Base-by-base conservation (phyloP, 1,140 invertebrate genomes). In the Bombus turneri region DNA sequence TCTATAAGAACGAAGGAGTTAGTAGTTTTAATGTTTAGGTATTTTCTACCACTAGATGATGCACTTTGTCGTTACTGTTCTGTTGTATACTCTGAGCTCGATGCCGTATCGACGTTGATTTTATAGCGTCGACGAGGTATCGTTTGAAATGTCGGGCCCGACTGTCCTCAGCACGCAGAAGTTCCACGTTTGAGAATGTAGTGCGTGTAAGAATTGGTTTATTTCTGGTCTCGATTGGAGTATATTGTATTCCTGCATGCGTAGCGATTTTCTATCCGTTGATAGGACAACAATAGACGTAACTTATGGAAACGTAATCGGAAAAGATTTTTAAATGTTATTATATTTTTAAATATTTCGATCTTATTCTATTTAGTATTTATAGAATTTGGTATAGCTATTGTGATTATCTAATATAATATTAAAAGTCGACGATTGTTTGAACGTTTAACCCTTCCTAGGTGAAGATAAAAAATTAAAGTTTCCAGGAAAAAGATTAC, bases 71-170 rank as follows among this genome's bases (percentile, higher is more conserved):
- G 41, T 81, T 41, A 74, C 59, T 62, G 47, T 64, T 80, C 66
- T 68, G 41, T 66, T 66, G 37, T 81, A 64, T 64, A 69, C 12
- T 88, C 22, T 79, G 31, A 76, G 28, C 57, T 66, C 86, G 57
- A 80, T 88, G 76, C 81, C 76, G 69, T 57, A 37, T 53, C n/a
- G 80, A 81, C 77, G 74, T 90, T 82, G 88, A 85, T 89, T 76
- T 87, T 90, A 74, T 81, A 66, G 74, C 82, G 39, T 90, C 88
- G 85, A 80, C 74, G 74, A 90, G 86, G 74, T 88, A 88, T 66
- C 66, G 37, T 76, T 82, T 59, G 43, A 15, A 43, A 37, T 43
- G 15, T 41, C 62, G 81, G 28, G 25, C 5, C 15, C 41, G 28
- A 39, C 39, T 64, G n/a, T 62, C 57, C 64, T 57, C 81, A 73